These are phyloP conservation scores for Puffinus mauretanicus DNA, from an alignment of 2,113 vertebrate genomes.

Conservation along the genomic window DNA sequence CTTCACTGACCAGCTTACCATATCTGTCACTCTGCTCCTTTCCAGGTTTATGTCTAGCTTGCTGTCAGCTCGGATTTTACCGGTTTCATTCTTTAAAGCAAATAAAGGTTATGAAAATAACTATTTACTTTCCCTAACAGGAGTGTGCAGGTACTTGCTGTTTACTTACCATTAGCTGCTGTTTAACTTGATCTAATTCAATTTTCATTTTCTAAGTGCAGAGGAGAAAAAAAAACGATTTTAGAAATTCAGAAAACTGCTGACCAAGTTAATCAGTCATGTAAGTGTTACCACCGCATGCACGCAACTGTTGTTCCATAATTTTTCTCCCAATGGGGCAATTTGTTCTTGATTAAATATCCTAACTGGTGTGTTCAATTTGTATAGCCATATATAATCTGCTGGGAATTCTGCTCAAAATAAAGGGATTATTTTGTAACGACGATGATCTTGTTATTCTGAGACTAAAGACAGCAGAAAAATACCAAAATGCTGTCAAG, in stretches of 20 bases:
- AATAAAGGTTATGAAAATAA: constrained; percentile 24
- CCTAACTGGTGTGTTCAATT: neutral
- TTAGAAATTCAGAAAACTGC: neutral
- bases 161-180: constrained; percentile 84
- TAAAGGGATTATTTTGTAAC: neutral
- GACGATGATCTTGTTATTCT: neutral
- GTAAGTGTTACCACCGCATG: neutral
- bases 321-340: neutral
- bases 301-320: neutral
- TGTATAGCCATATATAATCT: neutral
- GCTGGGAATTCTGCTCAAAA: neutral
- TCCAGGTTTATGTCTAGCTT: constrained; percentile 95
- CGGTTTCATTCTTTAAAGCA: constrained; percentile 83
- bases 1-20: constrained; percentile 71
- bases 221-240: neutral
- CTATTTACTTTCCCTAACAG: neutral
- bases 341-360: neutral
- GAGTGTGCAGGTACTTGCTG: neutral
- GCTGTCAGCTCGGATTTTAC: constrained; percentile 86
- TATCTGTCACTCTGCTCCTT: constrained; percentile 88
- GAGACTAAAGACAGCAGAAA: neutral
- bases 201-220: constrained; percentile 91
- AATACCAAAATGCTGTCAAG: neutral
- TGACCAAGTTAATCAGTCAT: neutral
- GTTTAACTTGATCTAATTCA: constrained; percentile 89